Evolutionary conservation across 53 echinoderm and acorn worm genomes (phyloP), one percentile per base, ranked within the genome.

Genomic region (Luidia sarsii): DNA sequence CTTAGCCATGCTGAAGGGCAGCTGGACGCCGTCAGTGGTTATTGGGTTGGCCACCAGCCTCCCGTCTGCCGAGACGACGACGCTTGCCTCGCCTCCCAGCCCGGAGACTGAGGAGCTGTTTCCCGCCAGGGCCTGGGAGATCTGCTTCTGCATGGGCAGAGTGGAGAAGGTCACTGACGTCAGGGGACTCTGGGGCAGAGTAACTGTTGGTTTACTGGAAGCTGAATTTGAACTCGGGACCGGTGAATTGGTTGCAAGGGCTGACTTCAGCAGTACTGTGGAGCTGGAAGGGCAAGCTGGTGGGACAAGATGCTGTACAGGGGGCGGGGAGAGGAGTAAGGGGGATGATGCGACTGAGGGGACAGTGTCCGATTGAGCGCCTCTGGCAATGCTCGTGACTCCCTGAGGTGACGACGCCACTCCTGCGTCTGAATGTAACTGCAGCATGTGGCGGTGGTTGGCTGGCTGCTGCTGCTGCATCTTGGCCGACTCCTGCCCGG

Each of bases 141-240:
- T 43, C 61, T 77, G 43, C 77, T 61, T 77, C 59, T 45, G 77
- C 83, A 88, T 83, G 20, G 88, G 74, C 57, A 75, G 81, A 50
- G 88, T 88, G 5, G 88, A 82, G 35, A 83, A 88, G 21, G 88
- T 88, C 38, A 88, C 83, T n/a, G 83, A 61, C 19, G 88, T 88
- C 36, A 75, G 61, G 13, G n/a, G 60, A 23, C 28, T 46, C 11
- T 45, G 77, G 2, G 77, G 43, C 14, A 27, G 52, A 23, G 18
- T 15, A 52, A 48, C 54, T 41, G 59, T 39, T 75, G 57, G 57
- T 31, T 23, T 39, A 14, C 39, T 28, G 8, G 29, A 21, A 23
- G 32, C 56, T 39, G 39, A 39, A 74, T 74, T 57, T 7, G 25
- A 24, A 41, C 39, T 39, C 20, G 43, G 20, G 27, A 18, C 2